phyloP scores from a whole-genome alignment of 2,888 invertebrate species.

The Arenicola marina region DNA sequence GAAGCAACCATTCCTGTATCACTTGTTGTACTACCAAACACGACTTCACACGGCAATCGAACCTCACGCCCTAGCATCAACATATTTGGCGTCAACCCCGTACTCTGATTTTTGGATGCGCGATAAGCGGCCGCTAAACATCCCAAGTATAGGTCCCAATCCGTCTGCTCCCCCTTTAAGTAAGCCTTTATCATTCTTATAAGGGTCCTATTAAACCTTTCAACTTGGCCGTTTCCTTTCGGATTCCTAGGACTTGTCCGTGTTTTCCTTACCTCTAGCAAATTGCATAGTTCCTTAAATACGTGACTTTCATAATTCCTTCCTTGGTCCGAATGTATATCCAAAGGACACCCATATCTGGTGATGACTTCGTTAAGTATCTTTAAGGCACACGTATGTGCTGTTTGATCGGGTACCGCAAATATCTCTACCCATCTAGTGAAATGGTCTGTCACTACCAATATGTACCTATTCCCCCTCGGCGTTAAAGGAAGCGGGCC shows the following conservation, averaged over 20 bases:
- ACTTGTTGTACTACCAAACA: conserved; percentile 11
- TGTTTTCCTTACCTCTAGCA: conserved; percentile 31
- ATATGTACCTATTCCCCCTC: conserved; percentile 31
- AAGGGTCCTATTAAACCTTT: conserved; percentile 26
- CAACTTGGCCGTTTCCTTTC: conserved; percentile 24
- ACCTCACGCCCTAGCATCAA: conserved; percentile 32
- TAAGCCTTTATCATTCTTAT: conserved; percentile 25
- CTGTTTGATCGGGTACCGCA: conserved; percentile 28
- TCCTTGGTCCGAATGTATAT: conserved; percentile 31
- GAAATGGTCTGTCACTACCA: conserved; percentile 31
- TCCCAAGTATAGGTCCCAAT: conserved; percentile 31
- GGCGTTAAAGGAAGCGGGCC: conserved; percentile 29
- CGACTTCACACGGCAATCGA: conserved; percentile 25
- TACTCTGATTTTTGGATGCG: conserved; percentile 23
- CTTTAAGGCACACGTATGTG: conserved; percentile 21
- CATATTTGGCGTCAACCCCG: conserved; percentile 28
- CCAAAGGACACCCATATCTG: conserved; percentile 21
- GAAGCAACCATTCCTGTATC: neutral
- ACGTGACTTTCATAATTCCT: conserved; percentile 26
- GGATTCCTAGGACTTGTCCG: conserved; percentile 26
- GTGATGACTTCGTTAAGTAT: conserved; percentile 30
- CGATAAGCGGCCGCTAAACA: conserved; percentile 29
- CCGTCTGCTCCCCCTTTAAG: conserved; percentile 26
- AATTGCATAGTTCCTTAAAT: conserved; percentile 32
- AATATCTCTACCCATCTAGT: conserved; percentile 28